Conservation (phyloP, 2,113 vertebrate genomes). For the Perca schrenkii region DNA sequence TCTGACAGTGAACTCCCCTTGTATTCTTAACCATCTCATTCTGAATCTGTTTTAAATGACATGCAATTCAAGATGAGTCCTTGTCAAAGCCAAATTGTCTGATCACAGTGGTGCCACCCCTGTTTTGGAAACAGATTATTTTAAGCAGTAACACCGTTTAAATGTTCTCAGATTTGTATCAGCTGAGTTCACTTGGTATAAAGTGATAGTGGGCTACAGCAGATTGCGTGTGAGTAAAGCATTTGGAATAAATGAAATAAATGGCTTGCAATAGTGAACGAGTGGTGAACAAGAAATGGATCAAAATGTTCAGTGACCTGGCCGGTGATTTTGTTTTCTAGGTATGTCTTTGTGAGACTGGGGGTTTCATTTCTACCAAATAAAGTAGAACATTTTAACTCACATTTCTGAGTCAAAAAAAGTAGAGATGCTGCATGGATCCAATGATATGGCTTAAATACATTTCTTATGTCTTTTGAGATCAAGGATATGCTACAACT, state of each 20-base stretch:
- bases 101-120: neutral
- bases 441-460: neutral
- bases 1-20: neutral
- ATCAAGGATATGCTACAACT: neutral
- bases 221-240: neutral
- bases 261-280: neutral
- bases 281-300: neutral
- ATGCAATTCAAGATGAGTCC: neutral
- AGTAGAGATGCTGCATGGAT: fast-evolving
- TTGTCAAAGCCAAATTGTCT: slow-evolving; percentile 2
- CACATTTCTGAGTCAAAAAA: neutral
- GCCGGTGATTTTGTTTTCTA: neutral
- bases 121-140: slow-evolving; percentile 50
- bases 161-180: slow-evolving; percentile 36
- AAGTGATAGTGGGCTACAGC: slow-evolving; percentile 9
- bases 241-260: neutral
- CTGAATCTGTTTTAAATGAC: slow-evolving; percentile 4
- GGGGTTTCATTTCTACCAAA: neutral
- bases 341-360: neutral
- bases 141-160: neutral
- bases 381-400: neutral
- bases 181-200: slow-evolving; percentile 13
- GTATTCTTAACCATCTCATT: neutral
- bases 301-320: neutral
- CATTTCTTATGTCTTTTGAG: neutral